Evolutionary conservation across 2,888 invertebrate genomes (phyloP).

Genomic region (Eulithis testata): DNA sequence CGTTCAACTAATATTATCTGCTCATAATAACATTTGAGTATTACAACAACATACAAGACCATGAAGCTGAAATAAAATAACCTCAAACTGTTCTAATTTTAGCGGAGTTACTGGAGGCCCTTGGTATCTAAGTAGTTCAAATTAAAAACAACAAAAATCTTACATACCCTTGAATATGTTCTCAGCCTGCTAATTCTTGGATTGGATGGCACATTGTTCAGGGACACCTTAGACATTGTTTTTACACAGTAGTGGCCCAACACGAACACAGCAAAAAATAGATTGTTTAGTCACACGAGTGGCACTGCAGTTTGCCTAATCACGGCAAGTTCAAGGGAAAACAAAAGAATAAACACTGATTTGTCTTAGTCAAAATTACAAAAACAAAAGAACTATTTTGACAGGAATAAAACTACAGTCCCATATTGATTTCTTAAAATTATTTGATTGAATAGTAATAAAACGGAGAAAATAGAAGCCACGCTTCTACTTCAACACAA

Average conservation of each 20-base stretch:
- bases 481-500: too few relatives aligned
- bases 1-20: background rate
- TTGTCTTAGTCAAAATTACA: constrained; percentile 42
- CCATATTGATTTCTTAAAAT: constrained; percentile 48
- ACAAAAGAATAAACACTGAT: constrained; percentile 54
- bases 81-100: constrained; percentile 56
- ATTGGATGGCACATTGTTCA: constrained; percentile 79
- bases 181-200: constrained; percentile 76
- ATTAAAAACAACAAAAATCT: constrained; percentile 50
- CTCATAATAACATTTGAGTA: background rate
- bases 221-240: constrained; percentile 77
- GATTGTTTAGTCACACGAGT: constrained; percentile 59
- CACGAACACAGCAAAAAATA: constrained; percentile 58
- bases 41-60: constrained; percentile 10
- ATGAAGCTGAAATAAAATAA: constrained; percentile 44
- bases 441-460: background rate
- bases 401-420: constrained; percentile 56
- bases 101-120: constrained; percentile 44
- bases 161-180: constrained; percentile 75
- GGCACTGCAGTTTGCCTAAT: constrained; percentile 56
- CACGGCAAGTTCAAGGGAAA: constrained; percentile 63
- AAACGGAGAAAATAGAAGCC: background rate
- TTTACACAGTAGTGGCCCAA: constrained; percentile 41
- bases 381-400: constrained; percentile 62
- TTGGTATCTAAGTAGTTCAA: constrained; percentile 27